phyloP scores from a whole-genome alignment of 1,140 invertebrate species.

The Oedothorax gibbosus region DNA sequence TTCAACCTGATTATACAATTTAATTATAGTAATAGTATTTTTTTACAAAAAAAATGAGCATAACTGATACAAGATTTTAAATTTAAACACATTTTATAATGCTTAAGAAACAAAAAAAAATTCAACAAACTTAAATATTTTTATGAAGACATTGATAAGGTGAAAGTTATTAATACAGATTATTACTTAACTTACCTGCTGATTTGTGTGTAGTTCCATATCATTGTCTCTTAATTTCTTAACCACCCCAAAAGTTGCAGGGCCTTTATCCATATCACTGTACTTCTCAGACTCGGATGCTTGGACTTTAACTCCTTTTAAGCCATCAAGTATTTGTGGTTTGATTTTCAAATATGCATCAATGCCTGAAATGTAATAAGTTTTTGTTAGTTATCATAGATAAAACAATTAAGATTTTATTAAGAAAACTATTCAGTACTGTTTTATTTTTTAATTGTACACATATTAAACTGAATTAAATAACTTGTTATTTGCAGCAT shows the following conservation, averaged over 20 bases:
- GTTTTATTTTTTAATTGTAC: no score
- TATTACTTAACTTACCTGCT: constrained; percentile 65
- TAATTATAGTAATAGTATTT: constrained; percentile 42
- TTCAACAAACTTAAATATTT: background rate
- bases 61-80: no score
- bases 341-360: constrained; percentile 65
- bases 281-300: constrained; percentile 70
- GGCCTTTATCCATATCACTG: constrained; percentile 68
- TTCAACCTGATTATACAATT: no score
- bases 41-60: background rate
- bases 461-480: no score
- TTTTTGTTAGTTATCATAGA: background rate
- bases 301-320: constrained; percentile 69
- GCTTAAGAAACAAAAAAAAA: constrained; percentile 14
- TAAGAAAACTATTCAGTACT: no score
- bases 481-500: no score
- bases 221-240: constrained; percentile 72
- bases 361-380: constrained; percentile 48
- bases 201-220: constrained; percentile 71
- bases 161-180: constrained; percentile 1
- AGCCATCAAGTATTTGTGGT: constrained; percentile 65
- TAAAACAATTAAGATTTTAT: no score
- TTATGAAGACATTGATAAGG: background rate
- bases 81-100: no score
- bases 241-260: constrained; percentile 71